These are phyloP conservation scores for Pterois miles DNA, from an alignment of 2,797 vertebrate species.

Conservation along the genomic window DNA sequence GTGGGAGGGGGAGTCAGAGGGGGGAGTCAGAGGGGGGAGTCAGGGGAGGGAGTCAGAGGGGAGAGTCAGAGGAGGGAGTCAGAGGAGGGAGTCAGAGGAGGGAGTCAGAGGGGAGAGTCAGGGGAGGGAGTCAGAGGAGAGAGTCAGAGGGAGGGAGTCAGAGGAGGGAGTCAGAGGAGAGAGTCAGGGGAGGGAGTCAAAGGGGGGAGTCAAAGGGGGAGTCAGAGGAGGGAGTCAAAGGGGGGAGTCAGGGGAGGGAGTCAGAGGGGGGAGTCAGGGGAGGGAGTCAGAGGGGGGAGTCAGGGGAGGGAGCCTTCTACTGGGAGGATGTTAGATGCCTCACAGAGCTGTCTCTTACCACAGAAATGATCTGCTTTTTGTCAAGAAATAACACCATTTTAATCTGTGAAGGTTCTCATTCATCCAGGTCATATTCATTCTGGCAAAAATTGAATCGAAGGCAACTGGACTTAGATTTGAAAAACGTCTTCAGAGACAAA, in stretches of 20 bases:
- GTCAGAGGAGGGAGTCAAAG: constrained; percentile 8
- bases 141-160: constrained; percentile 62
- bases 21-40: constrained; percentile 47
- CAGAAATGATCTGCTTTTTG: not conserved
- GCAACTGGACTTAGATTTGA: no score
- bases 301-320: constrained; percentile 16
- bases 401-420: no score
- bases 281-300: constrained; percentile 11
- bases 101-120: constrained; percentile 61
- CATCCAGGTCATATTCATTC: no score
- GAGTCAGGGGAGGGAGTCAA: constrained; percentile 22
- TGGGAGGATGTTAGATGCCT: not conserved
- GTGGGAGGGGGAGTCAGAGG: constrained; percentile 59
- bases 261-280: constrained; percentile 46
- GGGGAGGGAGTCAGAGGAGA: constrained; percentile 10
- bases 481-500: no score
- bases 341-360: not conserved
- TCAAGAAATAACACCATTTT: not conserved
- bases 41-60: constrained; percentile 25
- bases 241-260: constrained; percentile 46
- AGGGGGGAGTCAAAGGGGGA: constrained; percentile 59
- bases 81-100: no score
- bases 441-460: no score
- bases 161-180: constrained; percentile 24
- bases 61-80: constrained; percentile 33